Evolutionary conservation across 2,113 vertebrate genomes (phyloP).

Genomic region (Phodopus roborovskii): DNA sequence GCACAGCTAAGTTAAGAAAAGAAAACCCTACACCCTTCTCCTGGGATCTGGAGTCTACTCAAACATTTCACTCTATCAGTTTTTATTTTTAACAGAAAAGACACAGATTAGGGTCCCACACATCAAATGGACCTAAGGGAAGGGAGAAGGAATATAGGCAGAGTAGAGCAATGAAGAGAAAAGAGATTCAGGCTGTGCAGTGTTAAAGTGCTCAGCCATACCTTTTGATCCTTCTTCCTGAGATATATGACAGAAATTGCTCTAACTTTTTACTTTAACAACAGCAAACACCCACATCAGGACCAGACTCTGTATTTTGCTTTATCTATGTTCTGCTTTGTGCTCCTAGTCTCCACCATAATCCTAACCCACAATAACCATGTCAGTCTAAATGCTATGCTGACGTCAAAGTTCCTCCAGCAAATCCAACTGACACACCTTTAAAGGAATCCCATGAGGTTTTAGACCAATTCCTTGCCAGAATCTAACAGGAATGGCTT

Average conservation of each 20-base stretch:
- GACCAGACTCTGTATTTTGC: not conserved
- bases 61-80: not conserved
- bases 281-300: not conserved
- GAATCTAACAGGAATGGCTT: not conserved
- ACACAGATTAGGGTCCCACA: not conserved
- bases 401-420: not conserved
- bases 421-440: not conserved
- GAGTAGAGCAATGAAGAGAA: not conserved
- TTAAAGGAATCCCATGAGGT: not conserved
- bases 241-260: not conserved
- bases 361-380: not conserved
- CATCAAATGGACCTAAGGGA: not conserved
- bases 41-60: not conserved
- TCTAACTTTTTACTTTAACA: not conserved
- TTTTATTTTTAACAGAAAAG: not conserved
- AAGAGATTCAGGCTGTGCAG: not conserved
- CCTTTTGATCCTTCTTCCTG: not conserved
- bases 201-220: not conserved
- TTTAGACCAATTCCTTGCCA: not conserved
- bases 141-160: not conserved
- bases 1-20: not conserved
- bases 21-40: not conserved
- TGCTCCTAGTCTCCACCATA: not conserved
- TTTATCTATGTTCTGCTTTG: not conserved
- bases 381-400: not conserved